A percentile compares a stretch with the other conserved stretches of the same genome.
Conservation (phyloP, 2,888 invertebrate genomes). For the Syrista parreyssii region DNA sequence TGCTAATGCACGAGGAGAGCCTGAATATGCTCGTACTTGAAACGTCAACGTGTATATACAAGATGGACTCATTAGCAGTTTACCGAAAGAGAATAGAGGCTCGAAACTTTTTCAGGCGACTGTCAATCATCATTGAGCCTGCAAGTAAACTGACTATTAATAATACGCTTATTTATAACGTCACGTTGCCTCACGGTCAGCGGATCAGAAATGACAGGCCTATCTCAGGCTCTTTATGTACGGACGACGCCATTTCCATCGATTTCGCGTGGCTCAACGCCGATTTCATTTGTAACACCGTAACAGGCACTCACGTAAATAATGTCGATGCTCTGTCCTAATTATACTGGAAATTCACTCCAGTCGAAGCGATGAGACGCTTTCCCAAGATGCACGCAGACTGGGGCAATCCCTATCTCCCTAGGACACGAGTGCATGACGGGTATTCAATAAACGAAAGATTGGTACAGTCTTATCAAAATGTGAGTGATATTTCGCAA, state of each 20-base stretch:
- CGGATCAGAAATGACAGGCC: neutral
- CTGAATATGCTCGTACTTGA: neutral
- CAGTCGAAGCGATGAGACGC: neutral
- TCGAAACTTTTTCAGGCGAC: neutral
- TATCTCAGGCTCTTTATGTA: neutral
- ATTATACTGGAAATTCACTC: neutral
- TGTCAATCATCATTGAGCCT: neutral
- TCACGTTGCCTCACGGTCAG: neutral
- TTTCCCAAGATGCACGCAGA: neutral
- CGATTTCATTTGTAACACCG: neutral
- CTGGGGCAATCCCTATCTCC: neutral
- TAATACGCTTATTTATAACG: neutral
- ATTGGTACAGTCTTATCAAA: neutral
- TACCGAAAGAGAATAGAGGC: neutral
- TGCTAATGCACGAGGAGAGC: neutral
- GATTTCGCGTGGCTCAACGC: neutral
- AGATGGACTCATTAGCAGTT: neutral
- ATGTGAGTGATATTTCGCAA: neutral
- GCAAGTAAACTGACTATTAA: neutral
- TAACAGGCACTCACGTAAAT: no score
- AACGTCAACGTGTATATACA: neutral
- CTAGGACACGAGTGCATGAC: neutral
- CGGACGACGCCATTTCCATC: neutral
- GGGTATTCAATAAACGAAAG: neutral
- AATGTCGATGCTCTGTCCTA: no score